Evolutionary conservation across 1,140 invertebrate genomes (phyloP).

Genomic region (Nasonia vitripennis): DNA sequence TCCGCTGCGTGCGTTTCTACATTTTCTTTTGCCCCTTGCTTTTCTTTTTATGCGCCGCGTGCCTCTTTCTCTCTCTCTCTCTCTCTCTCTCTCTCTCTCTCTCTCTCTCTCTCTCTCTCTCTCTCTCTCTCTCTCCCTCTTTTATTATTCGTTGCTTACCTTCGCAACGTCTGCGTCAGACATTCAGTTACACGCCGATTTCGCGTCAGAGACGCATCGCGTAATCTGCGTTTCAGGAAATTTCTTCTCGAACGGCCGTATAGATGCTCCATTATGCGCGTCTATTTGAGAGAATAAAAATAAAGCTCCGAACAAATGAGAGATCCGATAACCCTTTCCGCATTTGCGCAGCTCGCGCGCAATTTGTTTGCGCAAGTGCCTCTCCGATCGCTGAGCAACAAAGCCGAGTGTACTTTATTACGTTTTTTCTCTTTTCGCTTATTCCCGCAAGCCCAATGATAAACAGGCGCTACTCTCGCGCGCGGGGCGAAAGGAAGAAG

Average conservation of each 20-base stretch:
- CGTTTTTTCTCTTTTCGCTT: background rate
- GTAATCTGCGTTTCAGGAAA: too few species aligned
- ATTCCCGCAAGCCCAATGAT: background rate
- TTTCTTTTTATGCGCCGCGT: background rate
- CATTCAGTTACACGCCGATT: too few species aligned
- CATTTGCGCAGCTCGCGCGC: background rate
- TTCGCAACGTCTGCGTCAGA: background rate
- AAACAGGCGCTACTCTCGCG: background rate
- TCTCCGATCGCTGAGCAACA: background rate
- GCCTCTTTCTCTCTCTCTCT: too few species aligned
- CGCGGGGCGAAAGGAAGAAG: background rate
- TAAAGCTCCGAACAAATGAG: too few species aligned
- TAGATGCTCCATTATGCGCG: too few species aligned
- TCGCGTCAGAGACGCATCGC: too few species aligned
- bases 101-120: too few species aligned
- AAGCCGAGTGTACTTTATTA: slow-evolving; percentile 2
- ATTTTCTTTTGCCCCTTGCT: background rate
- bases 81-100: too few species aligned
- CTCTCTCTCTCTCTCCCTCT: too few species aligned
- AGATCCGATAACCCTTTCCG: background rate
- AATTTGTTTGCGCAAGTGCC: slow-evolving; percentile 7
- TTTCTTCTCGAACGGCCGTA: too few species aligned
- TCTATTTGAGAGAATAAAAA: too few species aligned
- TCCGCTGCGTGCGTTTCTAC: background rate
- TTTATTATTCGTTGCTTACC: background rate